Evolutionary conservation across 2,888 invertebrate species (phyloP).

Genomic region (Eupithecia abbreviata): DNA sequence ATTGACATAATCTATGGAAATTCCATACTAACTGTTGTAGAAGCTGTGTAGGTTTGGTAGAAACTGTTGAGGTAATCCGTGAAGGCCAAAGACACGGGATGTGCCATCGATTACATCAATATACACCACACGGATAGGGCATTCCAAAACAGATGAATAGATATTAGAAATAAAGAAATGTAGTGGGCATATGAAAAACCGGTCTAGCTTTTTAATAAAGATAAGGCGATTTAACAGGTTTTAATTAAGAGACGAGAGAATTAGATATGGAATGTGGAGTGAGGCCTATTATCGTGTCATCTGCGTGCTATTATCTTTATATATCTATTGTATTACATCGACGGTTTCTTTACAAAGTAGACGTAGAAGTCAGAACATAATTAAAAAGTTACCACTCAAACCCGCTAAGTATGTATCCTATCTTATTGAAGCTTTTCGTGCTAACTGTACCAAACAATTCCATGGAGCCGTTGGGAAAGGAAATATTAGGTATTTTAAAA

Average conservation of each 20-base stretch:
- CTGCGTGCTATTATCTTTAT: no score
- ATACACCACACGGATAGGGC: slow-evolving; percentile 32
- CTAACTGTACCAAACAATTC: no score
- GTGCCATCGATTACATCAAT: slow-evolving; percentile 38
- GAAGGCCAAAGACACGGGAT: slow-evolving; percentile 61
- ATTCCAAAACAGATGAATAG: slow-evolving; percentile 25
- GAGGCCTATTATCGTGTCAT: background rate
- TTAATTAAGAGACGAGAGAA: background rate
- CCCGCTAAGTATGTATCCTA: no score
- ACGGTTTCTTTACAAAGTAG: no score
- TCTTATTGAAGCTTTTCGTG: no score
- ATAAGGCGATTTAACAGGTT: background rate
- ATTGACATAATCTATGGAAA: background rate
- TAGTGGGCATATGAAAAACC: background rate
- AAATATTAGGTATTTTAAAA: no score
- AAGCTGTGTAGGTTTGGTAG: slow-evolving; percentile 16
- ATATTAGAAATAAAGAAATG: slow-evolving; percentile 6
- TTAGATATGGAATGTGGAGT: background rate
- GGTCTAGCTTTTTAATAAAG: background rate
- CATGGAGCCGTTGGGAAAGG: no score
- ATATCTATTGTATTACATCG: no score
- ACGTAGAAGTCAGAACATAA: no score
- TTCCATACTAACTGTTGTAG: slow-evolving; percentile 10
- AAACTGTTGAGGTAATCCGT: slow-evolving; percentile 29
- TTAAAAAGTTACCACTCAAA: no score